These are phyloP conservation scores for Clangula hyemalis DNA, from an alignment of 2,797 vertebrate genomes.

Conservation along the genomic window DNA sequence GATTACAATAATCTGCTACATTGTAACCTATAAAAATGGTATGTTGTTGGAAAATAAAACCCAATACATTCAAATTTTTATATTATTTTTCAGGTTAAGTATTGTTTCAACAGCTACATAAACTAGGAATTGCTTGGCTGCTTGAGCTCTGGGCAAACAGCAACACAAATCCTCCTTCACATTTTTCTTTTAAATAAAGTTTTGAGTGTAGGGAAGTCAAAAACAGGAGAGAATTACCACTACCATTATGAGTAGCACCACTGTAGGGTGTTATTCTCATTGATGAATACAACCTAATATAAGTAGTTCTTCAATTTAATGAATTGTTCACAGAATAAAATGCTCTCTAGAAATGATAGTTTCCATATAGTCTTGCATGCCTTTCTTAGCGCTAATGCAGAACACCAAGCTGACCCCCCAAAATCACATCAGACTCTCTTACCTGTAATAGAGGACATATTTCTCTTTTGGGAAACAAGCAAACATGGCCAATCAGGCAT, in stretches of 20 bases:
- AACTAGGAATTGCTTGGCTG: background rate
- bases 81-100: background rate
- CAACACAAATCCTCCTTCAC: background rate
- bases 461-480: background rate
- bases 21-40: background rate
- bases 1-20: background rate
- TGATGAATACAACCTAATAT: background rate
- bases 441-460: background rate
- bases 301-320: background rate
- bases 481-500: background rate
- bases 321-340: background rate
- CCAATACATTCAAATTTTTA: background rate
- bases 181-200: background rate
- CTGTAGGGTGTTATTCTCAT: background rate
- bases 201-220: background rate
- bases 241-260: background rate
- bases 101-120: background rate
- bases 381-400: background rate
- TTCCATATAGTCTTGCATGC: background rate
- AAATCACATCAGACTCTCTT: fast-evolving
- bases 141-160: background rate
- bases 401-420: background rate
- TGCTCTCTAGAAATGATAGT: fast-evolving
- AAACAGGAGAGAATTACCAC: background rate
- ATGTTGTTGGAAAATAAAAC: background rate